phyloP scores from a whole-genome alignment of 2,113 vertebrate genomes.

The Illadopsis cleaveri region DNA sequence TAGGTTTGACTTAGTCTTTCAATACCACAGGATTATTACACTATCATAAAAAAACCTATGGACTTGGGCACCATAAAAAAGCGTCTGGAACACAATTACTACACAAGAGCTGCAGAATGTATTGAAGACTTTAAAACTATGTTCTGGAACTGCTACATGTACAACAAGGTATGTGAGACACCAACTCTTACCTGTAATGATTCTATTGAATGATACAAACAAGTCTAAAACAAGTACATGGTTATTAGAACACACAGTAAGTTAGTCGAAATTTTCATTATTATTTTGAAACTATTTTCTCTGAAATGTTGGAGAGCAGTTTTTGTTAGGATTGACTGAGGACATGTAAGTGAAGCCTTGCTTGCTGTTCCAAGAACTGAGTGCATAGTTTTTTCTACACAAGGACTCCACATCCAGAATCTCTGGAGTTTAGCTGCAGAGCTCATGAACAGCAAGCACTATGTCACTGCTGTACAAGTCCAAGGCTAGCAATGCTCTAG shows the following conservation, averaged over 20 bases:
- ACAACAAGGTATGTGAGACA: constrained; percentile 83
- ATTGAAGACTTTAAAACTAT: constrained; percentile 89
- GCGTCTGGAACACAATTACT: constrained; percentile 89
- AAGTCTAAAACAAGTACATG: not conserved
- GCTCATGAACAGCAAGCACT: not conserved
- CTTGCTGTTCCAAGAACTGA: not conserved
- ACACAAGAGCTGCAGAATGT: constrained; percentile 85
- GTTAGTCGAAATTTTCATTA: not conserved
- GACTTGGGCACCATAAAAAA: constrained; percentile 90
- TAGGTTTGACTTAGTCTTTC: not conserved
- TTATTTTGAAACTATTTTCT: not conserved
- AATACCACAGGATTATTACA: constrained; percentile 89
- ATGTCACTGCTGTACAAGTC: not conserved
- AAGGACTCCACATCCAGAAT: not conserved
- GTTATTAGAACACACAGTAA: not conserved
- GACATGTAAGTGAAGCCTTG: rapidly evolving
- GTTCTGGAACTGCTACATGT: constrained; percentile 93
- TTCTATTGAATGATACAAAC: not conserved
- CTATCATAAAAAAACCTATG: constrained; percentile 91
- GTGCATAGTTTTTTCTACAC: not conserved
- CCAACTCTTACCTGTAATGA: not conserved
- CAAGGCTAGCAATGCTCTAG: not conserved
- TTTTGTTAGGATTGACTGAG: not conserved
- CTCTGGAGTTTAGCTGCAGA: not conserved
- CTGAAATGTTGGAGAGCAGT: not conserved